phyloP scores from a whole-genome alignment of 2,888 invertebrate genomes.

The Erynnis tages region DNA sequence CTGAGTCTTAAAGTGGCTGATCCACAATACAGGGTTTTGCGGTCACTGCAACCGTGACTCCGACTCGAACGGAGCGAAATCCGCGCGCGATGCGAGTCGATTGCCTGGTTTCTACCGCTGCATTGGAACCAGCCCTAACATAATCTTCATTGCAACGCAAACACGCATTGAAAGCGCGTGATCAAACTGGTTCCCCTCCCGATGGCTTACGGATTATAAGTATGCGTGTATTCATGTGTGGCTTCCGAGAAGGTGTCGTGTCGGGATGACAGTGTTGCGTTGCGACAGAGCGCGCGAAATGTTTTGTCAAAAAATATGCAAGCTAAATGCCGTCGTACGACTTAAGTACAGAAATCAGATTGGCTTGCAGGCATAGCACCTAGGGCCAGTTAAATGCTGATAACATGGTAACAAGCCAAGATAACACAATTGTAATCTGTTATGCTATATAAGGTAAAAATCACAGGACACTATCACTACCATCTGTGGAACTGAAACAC shows the following conservation, averaged over 20 bases:
- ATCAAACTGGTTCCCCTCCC: constrained; percentile 31
- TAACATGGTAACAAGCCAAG: constrained; percentile 2
- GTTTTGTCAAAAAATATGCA: constrained; percentile 10
- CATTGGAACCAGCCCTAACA: constrained; percentile 11
- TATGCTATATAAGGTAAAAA: not conserved
- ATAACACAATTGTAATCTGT: not conserved
- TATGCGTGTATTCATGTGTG: not conserved
- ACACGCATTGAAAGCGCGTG: constrained; percentile 24
- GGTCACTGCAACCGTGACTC: constrained; percentile 30
- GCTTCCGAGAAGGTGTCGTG: constrained; percentile 32
- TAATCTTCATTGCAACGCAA: constrained; percentile 29
- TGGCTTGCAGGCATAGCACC: not conserved
- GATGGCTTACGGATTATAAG: constrained; percentile 2
- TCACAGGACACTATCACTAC: not conserved
- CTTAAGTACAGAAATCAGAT: not conserved
- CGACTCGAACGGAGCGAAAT: constrained; percentile 17
- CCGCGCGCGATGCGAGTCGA: constrained; percentile 7
- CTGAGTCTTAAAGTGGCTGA: constrained; percentile 10
- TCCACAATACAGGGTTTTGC: constrained; percentile 25
- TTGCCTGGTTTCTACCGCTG: constrained; percentile 22
- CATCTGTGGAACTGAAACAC: not conserved
- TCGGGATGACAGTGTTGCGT: constrained; percentile 8
- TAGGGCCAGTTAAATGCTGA: not conserved
- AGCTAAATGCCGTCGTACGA: not conserved
- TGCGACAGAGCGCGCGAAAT: constrained; percentile 1